Evolutionary conservation across 2,113 vertebrate genomes (phyloP).

Genomic region (Cyanoderma ruficeps): DNA sequence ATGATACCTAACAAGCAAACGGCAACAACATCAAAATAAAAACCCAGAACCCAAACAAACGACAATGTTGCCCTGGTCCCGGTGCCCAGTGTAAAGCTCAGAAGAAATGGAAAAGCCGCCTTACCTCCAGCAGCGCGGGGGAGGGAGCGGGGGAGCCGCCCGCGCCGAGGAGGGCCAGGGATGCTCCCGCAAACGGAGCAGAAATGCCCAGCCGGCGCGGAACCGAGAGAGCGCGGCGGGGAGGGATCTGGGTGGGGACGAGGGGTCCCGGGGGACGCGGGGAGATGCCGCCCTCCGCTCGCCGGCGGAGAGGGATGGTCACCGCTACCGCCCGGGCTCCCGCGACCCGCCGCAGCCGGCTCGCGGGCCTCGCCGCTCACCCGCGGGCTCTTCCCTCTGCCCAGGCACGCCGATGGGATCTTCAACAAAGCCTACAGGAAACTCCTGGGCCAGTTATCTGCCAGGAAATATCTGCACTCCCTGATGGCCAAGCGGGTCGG

Average conservation of each 20-base stretch:
- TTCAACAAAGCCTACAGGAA: conserved; percentile 96
- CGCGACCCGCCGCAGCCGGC: neutral
- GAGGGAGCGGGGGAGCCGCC: neutral
- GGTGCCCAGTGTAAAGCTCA: neutral
- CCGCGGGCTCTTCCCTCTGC: neutral
- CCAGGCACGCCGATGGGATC: conserved; percentile 89
- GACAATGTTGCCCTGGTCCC: neutral
- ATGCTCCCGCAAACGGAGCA: neutral
- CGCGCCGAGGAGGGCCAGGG: neutral
- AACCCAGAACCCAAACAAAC: neutral
- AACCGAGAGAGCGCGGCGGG: neutral
- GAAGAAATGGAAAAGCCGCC: neutral
- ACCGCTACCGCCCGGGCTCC: neutral
- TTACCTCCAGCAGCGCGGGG: conserved; percentile 28
- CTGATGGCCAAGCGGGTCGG: conserved; percentile 90
- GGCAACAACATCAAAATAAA: neutral
- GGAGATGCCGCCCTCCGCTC: neutral
- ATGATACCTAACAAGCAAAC: neutral
- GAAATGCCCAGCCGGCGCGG: neutral
- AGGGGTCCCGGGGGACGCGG: neutral
- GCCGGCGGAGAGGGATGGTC: neutral
- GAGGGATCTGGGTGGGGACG: neutral
- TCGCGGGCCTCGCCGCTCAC: neutral
- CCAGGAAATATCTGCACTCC: conserved; percentile 91
- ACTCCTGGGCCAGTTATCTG: conserved; percentile 89